phyloP scores from a whole-genome alignment of 2,888 invertebrate genomes.

The Callimorpha dominula region DNA sequence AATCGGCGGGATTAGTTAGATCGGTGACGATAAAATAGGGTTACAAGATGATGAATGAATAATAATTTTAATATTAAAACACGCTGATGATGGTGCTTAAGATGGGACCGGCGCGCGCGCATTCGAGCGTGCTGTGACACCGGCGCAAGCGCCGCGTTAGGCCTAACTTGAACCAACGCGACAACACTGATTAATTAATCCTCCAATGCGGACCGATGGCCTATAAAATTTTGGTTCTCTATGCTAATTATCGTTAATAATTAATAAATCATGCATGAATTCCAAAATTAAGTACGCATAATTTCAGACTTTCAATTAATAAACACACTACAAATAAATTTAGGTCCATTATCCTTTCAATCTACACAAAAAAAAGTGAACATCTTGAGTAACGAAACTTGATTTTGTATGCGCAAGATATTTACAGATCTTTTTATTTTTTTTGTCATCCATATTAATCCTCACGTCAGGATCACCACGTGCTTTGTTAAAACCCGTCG shows the following conservation, averaged over 20 bases:
- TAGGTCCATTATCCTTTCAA: slow-evolving; percentile 69
- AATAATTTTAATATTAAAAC: slow-evolving; percentile 81
- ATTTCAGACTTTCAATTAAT: slow-evolving; percentile 50
- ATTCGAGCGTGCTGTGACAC: slow-evolving; percentile 68
- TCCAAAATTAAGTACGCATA: slow-evolving; percentile 44
- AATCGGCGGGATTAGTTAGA: slow-evolving; percentile 80
- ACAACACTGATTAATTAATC: slow-evolving; percentile 77
- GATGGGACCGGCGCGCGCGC: slow-evolving; percentile 63
- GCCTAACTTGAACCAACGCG: slow-evolving; percentile 77
- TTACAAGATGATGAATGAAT: slow-evolving; percentile 80
- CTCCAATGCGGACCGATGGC: slow-evolving; percentile 68
- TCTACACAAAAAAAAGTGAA: slow-evolving; percentile 67
- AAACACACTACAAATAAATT: slow-evolving; percentile 73
- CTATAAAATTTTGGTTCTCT: slow-evolving; percentile 62
- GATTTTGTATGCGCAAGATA: slow-evolving; percentile 77
- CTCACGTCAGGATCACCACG: slow-evolving; percentile 85
- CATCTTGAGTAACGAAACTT: slow-evolving; percentile 68
- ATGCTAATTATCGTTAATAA: slow-evolving; percentile 44
- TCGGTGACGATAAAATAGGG: slow-evolving; percentile 76
- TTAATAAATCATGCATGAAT: slow-evolving; percentile 37
- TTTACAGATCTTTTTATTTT: slow-evolving; percentile 65
- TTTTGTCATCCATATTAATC: slow-evolving; percentile 85
- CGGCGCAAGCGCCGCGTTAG: slow-evolving; percentile 75
- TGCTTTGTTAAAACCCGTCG: slow-evolving; percentile 85
- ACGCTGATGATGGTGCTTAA: slow-evolving; percentile 76